Percentiles rank a stretch among this genome's conserved stretches.
Conservation (phyloP, 2,888 invertebrate species). For the Helleia helle region DNA sequence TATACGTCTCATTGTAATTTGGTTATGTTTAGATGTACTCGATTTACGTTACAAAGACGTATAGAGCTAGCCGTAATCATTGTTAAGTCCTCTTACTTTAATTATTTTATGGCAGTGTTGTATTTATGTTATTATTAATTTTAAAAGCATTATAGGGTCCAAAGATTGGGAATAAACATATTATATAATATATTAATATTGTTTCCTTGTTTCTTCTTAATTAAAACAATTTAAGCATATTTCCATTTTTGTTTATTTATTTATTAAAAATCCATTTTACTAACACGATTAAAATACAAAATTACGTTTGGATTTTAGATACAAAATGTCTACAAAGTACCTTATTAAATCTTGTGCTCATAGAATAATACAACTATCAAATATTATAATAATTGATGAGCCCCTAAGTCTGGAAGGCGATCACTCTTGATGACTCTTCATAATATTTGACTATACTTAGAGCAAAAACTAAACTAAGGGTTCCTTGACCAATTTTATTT, state of each 20-base stretch:
- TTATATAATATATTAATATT: conserved; percentile 67
- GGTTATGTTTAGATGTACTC: background rate
- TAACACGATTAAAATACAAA: background rate
- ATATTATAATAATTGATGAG: no score
- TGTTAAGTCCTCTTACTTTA: conserved; percentile 43
- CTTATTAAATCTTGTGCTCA: no score
- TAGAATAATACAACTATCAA: no score
- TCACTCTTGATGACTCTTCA: no score
- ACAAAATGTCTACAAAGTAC: no score
- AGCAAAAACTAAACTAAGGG: no score
- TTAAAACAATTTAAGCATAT: conserved; percentile 17
- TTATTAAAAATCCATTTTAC: background rate
- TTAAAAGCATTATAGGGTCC: conserved; percentile 82
- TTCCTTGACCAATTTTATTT: no score
- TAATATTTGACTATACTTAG: no score
- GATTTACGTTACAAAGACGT: conserved; percentile 26
- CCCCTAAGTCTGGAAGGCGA: no score
- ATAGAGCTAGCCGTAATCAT: conserved; percentile 29
- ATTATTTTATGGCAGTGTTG: conserved; percentile 62
- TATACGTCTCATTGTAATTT: conserved; percentile 31
- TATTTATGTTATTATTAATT: conserved; percentile 74
- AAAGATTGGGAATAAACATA: conserved; percentile 82
- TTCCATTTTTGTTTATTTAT: conserved; percentile 6
- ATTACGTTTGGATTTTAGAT: no score
- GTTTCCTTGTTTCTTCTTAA: conserved; percentile 44